Evolutionary conservation across 2,113 vertebrate species (phyloP).

Genomic region (Nerophis ophidion): DNA sequence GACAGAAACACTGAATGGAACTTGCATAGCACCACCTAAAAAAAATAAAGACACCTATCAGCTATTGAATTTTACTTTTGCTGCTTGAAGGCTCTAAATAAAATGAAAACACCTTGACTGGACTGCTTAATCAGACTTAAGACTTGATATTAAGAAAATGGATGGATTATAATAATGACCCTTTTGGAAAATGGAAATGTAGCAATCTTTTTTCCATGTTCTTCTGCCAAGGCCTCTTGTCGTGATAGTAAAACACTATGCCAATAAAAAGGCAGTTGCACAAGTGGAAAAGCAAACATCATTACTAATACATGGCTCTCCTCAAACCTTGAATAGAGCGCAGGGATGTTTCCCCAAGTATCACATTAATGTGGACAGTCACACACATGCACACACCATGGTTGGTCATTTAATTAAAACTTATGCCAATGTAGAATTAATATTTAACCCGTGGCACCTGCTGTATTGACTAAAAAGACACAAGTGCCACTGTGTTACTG

Average conservation of each 20-base stretch:
- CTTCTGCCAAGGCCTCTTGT: constrained; percentile 49
- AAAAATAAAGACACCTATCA: background rate
- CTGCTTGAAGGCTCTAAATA: background rate
- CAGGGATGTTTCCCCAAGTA: constrained; percentile 64
- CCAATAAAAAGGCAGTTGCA: constrained; percentile 48
- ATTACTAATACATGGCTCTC: constrained; percentile 70
- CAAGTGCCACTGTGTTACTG: constrained; percentile 48
- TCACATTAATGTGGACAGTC: constrained; percentile 60
- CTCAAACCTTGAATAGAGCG: constrained; percentile 54
- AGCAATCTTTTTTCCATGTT: constrained; percentile 46
- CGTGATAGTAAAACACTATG: constrained; percentile 58
- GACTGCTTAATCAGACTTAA: constrained; percentile 10
- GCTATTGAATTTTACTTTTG: background rate
- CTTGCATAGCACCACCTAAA: constrained; percentile 91
- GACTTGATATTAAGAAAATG: constrained; percentile 15
- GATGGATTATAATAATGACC: no score
- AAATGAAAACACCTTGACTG: background rate
- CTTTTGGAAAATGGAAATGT: constrained; percentile 12
- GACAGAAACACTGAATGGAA: constrained; percentile 98
- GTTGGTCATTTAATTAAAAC: constrained; percentile 70
- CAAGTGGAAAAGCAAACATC: constrained; percentile 71
- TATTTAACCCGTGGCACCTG: constrained; percentile 74
- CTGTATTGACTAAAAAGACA: constrained; percentile 52
- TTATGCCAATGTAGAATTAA: constrained; percentile 69
- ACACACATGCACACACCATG: constrained; percentile 49